Base-by-base conservation (phyloP, 37 sponge, comb jelly and placozoan species). In the Corticium candelabrum region DNA sequence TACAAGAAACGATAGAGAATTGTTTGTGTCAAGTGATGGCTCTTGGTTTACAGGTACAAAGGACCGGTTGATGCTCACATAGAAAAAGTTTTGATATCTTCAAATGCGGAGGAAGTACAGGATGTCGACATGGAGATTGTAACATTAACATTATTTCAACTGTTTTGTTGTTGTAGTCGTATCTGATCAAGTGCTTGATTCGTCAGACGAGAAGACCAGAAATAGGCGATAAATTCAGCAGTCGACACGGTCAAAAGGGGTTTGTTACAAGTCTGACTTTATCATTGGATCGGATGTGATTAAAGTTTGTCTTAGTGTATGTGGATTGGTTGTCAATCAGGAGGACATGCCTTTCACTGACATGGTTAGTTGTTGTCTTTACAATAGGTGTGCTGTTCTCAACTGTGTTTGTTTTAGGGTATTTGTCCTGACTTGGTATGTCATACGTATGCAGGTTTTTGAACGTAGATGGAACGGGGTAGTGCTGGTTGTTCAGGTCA, bases 181-280 rank as follows among this genome's bases (percentile, higher is more conserved):
- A 85, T 82, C 81, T 95, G 29, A 87, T 95, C 76, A 95, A 96
- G 84, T 82, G 89, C 67, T 87, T 98, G n/a, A 82, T 98, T 37
- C 56, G 95, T 5, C 75, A 74, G 30, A 98, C 93, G 0, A 68
- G 99, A 0, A 75, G 93, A 38, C 99, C 99, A 1, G 99, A 98
- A 74, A 77, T 98, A 1, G 99, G 99, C 2, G 99, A 98, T 86
- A 98, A 98, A 80, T 98, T 98, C 76, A 94, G 96, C 84, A 98
- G 99, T 76, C 89, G 99, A 1, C 99, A 98, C 81, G 99, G 99
- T 5, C 99, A 98, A 85, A 98, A 98, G 75, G 99, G 99, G 32
- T 70, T 7, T n/a, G 36, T 71, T 11, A 11, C 11, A 5, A 15
- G 21, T 71, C 34, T 71, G 27, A 35, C n/a, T n/a, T n/a, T n/a